These are phyloP conservation scores for Callorhinus ursinus DNA, from an alignment of 2,113 vertebrate genomes.

Conservation along the genomic window DNA sequence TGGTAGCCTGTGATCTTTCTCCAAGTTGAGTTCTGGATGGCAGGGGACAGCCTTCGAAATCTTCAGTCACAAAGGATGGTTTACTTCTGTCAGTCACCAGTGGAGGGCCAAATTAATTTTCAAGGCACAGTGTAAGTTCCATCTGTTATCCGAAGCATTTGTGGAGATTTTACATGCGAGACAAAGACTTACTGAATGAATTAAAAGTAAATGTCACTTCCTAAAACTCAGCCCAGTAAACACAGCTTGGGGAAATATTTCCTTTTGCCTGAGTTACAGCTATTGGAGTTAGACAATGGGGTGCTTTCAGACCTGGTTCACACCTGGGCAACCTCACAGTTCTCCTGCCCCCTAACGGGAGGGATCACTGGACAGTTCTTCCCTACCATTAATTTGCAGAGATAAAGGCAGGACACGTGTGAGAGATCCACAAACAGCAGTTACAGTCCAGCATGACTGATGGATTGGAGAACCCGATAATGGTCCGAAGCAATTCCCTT, in stretches of 20 bases:
- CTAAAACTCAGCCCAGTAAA: slow-evolving; percentile 47
- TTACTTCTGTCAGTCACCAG: background rate
- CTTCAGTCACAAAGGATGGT: background rate
- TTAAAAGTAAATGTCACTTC: slow-evolving; percentile 77
- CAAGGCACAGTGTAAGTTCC: slow-evolving; percentile 6
- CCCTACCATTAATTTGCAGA: background rate
- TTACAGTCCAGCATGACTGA: background rate
- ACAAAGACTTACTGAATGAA: slow-evolving; percentile 67
- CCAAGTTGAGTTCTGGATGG: background rate
- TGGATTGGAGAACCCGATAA: background rate
- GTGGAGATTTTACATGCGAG: slow-evolving; percentile 61
- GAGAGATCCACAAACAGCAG: background rate
- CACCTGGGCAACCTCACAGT: background rate
- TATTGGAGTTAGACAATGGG: background rate
- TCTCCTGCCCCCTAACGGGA: background rate
- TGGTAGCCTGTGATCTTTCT: background rate
- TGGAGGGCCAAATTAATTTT: slow-evolving; percentile 40
- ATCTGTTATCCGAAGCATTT: slow-evolving; percentile 64
- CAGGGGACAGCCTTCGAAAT: background rate
- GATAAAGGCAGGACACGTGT: background rate
- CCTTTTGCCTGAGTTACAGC: background rate
- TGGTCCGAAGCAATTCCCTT: background rate
- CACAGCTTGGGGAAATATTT: slow-evolving; percentile 61
- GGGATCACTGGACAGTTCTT: background rate
- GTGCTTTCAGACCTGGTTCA: background rate